phyloP scores from a whole-genome alignment of 2,113 vertebrate species.

The Crotophaga sulcirostris region DNA sequence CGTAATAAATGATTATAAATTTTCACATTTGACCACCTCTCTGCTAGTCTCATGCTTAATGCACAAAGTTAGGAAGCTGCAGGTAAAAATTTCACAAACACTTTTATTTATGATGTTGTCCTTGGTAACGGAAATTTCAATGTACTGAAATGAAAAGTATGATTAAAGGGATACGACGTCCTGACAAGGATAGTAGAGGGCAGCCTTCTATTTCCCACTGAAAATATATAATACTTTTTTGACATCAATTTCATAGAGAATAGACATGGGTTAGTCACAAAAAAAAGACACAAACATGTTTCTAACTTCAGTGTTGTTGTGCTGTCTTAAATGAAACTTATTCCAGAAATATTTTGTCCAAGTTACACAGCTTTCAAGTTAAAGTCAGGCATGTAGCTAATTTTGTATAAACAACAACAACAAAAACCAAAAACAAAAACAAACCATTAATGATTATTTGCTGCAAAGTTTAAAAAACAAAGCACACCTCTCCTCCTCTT shows the following conservation, averaged over 20 bases:
- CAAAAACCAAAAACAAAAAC: background rate
- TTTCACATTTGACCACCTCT: conserved; percentile 89
- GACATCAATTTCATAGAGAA: conserved; percentile 90
- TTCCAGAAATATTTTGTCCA: conserved; percentile 33
- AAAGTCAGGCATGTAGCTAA: background rate
- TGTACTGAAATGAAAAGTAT: conserved; percentile 98
- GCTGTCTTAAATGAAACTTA: conserved; percentile 59
- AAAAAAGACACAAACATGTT: conserved; percentile 76
- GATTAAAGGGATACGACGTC: conserved; percentile 89
- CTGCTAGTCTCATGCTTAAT: conserved; percentile 83
- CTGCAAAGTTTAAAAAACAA: background rate
- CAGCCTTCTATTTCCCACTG: conserved; percentile 86
- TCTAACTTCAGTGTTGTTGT: conserved; percentile 69
- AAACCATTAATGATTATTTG: background rate
- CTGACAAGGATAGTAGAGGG: conserved; percentile 85
- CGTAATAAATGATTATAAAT: conserved; percentile 96
- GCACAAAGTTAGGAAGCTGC: conserved; percentile 86
- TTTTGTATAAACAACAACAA: conserved; percentile 11
- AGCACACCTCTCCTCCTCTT: background rate
- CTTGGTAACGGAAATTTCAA: conserved; percentile 97
- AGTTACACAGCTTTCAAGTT: background rate
- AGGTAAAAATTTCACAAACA: conserved; percentile 92
- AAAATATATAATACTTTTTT: conserved; percentile 90
- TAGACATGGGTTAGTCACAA: conserved; percentile 83
- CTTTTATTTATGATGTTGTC: conserved; percentile 96